Evolutionary conservation across 2,888 invertebrate genomes (phyloP), one percentile per base, ranked within the genome.

Genomic region (Unio pictorum): DNA sequence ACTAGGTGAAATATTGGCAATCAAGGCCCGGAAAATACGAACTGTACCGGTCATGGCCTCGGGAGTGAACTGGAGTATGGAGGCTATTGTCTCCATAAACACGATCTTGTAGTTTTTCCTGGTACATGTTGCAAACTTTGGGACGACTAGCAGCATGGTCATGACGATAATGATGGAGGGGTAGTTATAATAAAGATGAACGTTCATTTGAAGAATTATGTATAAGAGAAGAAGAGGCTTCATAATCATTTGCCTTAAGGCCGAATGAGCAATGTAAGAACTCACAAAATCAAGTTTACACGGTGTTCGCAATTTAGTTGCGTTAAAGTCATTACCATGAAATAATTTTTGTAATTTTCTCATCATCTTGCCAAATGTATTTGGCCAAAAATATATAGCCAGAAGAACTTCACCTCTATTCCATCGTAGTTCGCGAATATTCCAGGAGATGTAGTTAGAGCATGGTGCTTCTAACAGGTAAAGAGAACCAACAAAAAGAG

Each of bases 41-140:
- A 87, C 85, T 61, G 80, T 81, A 0, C 87, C 87, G 54, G 86
- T 83, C 64, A 87, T 72, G 0, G 85, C 84, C 72, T 87, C 87
- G 1, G 87, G 85, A 20, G 86, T 86, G 69, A 85, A 86, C 73
- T 87, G 87, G 30, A 86, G 58, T 23, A 86, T 78, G 28, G 87
- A 87, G 6, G 85, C 82, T 26, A 85, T 11, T 0, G 84, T 82
- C 73, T 87, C 87, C 8, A 86, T 58, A n/a, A 85, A 20, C 4
- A 86, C 83, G 67, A 75, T 82, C 65, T 83, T 82, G 67, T 81
- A 79, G 73, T 85, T 85, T 63, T 79, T 74, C 15, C 80, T 72
- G 61, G 79, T 82, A 64, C 83, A 82, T 8, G 83, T 83, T 55
- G 87, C 86, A 67, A 86, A 82, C 70, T 86, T 86, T 30, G 87